Conservation (phyloP, 1,140 invertebrate genomes). For the Plodia interpunctella region DNA sequence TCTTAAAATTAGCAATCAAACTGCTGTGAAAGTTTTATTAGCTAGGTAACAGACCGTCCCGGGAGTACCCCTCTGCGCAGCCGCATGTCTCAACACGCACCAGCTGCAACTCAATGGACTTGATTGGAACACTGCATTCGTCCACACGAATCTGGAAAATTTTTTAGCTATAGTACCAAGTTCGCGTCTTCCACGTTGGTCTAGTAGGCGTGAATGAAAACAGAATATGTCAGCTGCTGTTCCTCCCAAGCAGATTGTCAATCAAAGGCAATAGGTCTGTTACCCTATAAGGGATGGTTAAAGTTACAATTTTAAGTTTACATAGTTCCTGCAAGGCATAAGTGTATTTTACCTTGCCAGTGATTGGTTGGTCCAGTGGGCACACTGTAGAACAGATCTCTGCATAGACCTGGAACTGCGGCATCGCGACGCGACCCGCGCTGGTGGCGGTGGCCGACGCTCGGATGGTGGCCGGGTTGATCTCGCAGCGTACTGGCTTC, state of each 20-base stretch:
- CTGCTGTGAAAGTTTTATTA: too few relatives aligned
- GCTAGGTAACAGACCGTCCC: constrained; percentile 83
- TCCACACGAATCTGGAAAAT: constrained; percentile 66
- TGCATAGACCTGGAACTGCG: constrained; percentile 90
- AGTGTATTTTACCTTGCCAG: constrained; percentile 81
- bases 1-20: too few relatives aligned
- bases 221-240: too few relatives aligned
- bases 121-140: constrained; percentile 82
- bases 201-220: too few relatives aligned
- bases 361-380: constrained; percentile 91
- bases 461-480: constrained; percentile 88
- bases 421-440: constrained; percentile 82
- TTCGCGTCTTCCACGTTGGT: too few relatives aligned
- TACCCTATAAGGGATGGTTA: too few relatives aligned
- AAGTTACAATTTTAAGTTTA: too few relatives aligned
- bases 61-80: constrained; percentile 95
- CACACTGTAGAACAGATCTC: constrained; percentile 89
- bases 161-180: too few relatives aligned
- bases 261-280: too few relatives aligned
- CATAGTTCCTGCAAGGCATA: too few relatives aligned
- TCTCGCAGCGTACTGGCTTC: constrained; percentile 85
- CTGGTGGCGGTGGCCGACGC: constrained; percentile 80
- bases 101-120: constrained; percentile 96
- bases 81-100: constrained; percentile 97
- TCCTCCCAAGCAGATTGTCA: too few relatives aligned